These are phyloP conservation scores for Scytalopus superciliaris DNA, from an alignment of 2,113 vertebrate species.

Conservation along the genomic window DNA sequence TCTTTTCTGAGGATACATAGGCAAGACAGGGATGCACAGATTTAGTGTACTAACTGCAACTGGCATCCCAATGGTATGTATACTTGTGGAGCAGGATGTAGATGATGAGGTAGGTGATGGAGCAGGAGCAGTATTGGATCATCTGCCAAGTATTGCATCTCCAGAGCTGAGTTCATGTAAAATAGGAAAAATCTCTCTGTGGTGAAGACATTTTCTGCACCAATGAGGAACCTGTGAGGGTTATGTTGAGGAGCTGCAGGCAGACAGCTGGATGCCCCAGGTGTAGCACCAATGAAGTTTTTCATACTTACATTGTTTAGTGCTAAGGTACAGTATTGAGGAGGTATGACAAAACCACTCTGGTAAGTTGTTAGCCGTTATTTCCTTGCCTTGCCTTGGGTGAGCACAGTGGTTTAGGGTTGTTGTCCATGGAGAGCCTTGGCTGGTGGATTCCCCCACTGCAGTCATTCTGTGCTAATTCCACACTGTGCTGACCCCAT, in stretches of 20 bases:
- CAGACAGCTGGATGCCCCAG: background rate
- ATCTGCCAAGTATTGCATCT: background rate
- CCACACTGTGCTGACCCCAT: background rate
- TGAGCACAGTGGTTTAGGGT: background rate
- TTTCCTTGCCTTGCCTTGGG: background rate
- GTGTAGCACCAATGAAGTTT: background rate
- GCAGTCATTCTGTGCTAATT: background rate
- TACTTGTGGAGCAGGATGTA: background rate
- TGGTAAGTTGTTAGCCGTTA: background rate
- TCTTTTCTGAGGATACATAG: background rate
- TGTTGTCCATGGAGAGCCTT: background rate
- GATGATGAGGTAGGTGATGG: background rate
- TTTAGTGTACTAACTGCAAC: background rate
- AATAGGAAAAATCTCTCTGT: background rate
- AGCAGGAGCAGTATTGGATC: background rate
- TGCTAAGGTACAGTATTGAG: background rate
- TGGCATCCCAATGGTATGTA: background rate
- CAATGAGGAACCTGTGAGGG: accelerated
- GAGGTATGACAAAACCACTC: background rate
- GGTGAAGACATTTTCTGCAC: background rate
- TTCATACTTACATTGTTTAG: background rate
- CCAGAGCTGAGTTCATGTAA: background rate
- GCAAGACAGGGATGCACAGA: background rate
- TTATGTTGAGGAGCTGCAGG: background rate
- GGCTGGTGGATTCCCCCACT: background rate